phyloP scores from a whole-genome alignment of 92 coral and sea anemone species.

The Heteractis magnifica region DNA sequence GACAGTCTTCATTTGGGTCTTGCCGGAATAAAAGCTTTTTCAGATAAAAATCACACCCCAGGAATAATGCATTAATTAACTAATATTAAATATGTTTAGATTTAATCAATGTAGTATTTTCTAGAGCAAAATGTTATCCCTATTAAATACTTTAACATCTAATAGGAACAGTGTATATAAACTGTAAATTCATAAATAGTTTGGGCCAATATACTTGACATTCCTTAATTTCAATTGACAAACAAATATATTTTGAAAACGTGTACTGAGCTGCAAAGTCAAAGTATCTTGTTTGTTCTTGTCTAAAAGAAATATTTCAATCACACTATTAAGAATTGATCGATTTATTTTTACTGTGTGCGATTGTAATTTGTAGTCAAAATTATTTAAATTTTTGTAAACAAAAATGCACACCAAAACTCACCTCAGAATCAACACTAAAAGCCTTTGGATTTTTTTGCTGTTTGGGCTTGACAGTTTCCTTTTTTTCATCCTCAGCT shows the following conservation, averaged over 20 bases:
- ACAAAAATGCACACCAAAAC: background rate
- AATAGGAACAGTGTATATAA: too few species aligned
- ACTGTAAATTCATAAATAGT: background rate
- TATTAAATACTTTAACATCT: background rate
- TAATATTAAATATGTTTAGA: background rate
- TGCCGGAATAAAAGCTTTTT: background rate
- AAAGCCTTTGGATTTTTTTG: slow-evolving; percentile 61
- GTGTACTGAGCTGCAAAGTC: too few species aligned
- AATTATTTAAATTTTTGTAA: background rate
- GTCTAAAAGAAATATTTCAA: too few species aligned
- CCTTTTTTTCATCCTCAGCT: slow-evolving; percentile 68
- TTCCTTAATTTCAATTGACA: background rate
- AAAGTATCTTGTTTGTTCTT: too few species aligned
- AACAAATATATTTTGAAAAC: too few species aligned
- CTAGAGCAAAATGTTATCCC: background rate
- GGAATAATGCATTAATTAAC: background rate
- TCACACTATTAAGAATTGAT: too few species aligned
- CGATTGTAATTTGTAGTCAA: background rate
- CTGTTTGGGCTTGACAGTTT: slow-evolving; percentile 46
- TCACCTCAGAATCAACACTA: slow-evolving; percentile 83
- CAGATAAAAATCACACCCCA: background rate
- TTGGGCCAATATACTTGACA: background rate
- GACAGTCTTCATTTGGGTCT: too few species aligned
- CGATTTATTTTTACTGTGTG: too few species aligned
- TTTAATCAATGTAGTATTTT: background rate